phyloP scores from a whole-genome alignment of 2,888 invertebrate species.

The Mimas tiliae region DNA sequence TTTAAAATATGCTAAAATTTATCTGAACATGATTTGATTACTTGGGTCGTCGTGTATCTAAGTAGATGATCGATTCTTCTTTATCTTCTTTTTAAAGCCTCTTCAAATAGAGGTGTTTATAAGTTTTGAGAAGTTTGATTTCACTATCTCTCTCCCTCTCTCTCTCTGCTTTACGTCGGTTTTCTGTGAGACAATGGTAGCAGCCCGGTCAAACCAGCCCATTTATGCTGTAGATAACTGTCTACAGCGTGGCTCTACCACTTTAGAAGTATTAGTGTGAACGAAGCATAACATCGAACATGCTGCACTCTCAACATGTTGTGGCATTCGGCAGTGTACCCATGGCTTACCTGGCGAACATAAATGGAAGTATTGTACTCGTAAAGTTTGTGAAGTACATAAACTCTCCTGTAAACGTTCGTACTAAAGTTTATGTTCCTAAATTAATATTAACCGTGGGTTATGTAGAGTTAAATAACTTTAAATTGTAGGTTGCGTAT shows the following conservation, averaged over 20 bases:
- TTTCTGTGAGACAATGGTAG: too few relatives aligned
- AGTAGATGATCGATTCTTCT: too few relatives aligned
- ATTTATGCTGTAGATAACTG: too few relatives aligned
- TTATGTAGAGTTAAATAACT: background rate
- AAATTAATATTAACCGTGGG: conserved; percentile 6
- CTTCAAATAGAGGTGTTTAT: too few relatives aligned
- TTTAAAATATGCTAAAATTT: background rate
- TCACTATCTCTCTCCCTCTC: too few relatives aligned
- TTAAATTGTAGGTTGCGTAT: background rate
- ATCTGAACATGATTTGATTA: background rate
- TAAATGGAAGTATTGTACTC: conserved; percentile 29
- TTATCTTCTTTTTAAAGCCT: too few relatives aligned
- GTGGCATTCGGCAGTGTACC: background rate
- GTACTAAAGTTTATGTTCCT: conserved; percentile 6
- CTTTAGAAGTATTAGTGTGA: too few relatives aligned
- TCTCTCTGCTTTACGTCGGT: too few relatives aligned
- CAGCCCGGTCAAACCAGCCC: too few relatives aligned
- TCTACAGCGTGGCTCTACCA: too few relatives aligned
- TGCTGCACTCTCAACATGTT: background rate
- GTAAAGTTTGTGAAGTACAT: conserved; percentile 16
- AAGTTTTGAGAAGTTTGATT: too few relatives aligned
- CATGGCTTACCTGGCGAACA: background rate
- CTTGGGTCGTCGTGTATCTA: background rate
- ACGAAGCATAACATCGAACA: background rate
- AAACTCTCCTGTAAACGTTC: conserved; percentile 1